A percentile compares a stretch with the other conserved stretches of the same genome.
Evolutionary conservation across 2,797 vertebrate genomes (phyloP).

Genomic region (Danio tinwini): DNA sequence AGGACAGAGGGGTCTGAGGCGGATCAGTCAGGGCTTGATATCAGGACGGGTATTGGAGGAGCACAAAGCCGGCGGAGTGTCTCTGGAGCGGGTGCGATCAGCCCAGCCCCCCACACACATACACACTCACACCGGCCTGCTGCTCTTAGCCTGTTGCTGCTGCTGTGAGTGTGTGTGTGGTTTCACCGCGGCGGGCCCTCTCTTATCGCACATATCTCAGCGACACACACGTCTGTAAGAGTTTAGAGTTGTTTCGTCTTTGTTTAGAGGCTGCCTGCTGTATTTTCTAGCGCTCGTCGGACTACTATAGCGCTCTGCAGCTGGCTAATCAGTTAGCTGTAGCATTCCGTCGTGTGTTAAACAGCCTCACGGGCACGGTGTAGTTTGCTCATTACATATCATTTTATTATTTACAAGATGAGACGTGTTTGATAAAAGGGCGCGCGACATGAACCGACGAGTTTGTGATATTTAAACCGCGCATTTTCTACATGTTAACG

Average conservation of each 20-base stretch:
- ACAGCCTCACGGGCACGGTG: not conserved
- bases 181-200: not conserved
- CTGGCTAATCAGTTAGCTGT: slow-evolving; percentile 45
- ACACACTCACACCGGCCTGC: slow-evolving; percentile 68
- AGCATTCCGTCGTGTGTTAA: slow-evolving; percentile 32
- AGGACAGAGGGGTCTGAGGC: not conserved
- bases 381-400: not conserved
- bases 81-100: slow-evolving; percentile 55
- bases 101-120: slow-evolving; percentile 70
- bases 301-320: not conserved
- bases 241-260: slow-evolving; percentile 16
- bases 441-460: not conserved
- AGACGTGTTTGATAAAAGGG: not conserved
- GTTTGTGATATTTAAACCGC: not conserved
- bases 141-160: slow-evolving; percentile 62
- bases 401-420: not conserved
- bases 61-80: slow-evolving; percentile 64
- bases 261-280: not conserved
- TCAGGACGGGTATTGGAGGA: slow-evolving; percentile 38
- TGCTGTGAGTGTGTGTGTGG: slow-evolving; percentile 22
- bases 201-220: not conserved
- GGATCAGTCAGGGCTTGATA: slow-evolving; percentile 40
- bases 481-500: not conserved
- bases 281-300: not conserved
- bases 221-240: not conserved